A percentile compares a stretch with the other conserved stretches of the same genome.
These are phyloP conservation scores for Lobophora halterata DNA, from an alignment of 2,888 invertebrate species.

Conservation along the genomic window DNA sequence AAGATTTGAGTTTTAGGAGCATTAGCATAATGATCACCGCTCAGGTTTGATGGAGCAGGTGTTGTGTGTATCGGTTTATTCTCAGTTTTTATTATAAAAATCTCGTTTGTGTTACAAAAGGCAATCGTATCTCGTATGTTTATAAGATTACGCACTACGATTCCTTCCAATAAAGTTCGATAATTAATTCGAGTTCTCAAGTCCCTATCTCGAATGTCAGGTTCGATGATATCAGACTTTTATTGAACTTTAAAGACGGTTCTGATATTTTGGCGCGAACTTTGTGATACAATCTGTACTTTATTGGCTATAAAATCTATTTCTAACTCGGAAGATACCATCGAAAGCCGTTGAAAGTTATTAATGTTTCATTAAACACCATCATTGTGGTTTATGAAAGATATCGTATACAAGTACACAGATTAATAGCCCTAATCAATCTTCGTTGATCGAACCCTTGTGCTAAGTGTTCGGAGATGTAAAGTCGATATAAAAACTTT, in stretches of 20 bases:
- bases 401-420: conserved; percentile 28
- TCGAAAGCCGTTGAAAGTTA: conserved; percentile 7
- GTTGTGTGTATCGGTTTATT: conserved; percentile 74
- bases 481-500: conserved; percentile 7
- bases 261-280: conserved; percentile 18
- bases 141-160: conserved; percentile 56
- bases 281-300: conserved; percentile 9
- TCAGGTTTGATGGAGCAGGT: conserved; percentile 77
- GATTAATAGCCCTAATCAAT: conserved; percentile 46
- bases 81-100: conserved; percentile 76
- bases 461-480: conserved; percentile 25
- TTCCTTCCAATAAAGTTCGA: conserved; percentile 44
- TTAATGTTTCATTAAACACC: conserved; percentile 31
- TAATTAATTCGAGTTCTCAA: conserved; percentile 52
- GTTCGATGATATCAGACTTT: conserved; percentile 33
- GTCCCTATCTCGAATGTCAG: conserved; percentile 29
- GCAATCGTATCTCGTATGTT: conserved; percentile 56
- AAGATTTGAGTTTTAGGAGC: conserved; percentile 55
- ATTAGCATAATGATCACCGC: conserved; percentile 76
- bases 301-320: conserved; percentile 4
- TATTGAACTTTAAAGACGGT: conserved; percentile 22
- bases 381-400: conserved; percentile 28
- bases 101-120: conserved; percentile 71
- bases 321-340: conserved; percentile 4
- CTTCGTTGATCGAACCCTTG: conserved; percentile 38